These are phyloP conservation scores for Alligator mississippiensis DNA, from an alignment of 2,113 vertebrate genomes.

Conservation along the genomic window DNA sequence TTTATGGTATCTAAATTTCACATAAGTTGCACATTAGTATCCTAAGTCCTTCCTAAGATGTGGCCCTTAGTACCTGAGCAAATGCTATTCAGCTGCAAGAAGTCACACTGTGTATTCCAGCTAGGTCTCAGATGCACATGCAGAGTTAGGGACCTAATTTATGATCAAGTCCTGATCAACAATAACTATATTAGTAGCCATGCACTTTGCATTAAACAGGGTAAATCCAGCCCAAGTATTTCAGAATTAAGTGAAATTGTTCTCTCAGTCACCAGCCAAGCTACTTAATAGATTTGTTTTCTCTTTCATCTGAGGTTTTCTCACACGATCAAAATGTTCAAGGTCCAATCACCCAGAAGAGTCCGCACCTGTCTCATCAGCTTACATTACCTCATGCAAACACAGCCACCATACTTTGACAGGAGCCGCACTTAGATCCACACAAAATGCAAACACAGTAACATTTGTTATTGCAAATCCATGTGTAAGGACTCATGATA, in stretches of 20 bases:
- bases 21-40: not conserved
- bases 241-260: not conserved
- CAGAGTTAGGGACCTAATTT: not conserved
- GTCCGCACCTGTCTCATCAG: not conserved
- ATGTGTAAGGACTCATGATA: constrained; percentile 13
- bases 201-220: not conserved
- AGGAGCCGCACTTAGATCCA: not conserved
- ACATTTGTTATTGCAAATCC: not conserved
- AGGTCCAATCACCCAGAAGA: not conserved
- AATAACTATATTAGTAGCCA: not conserved
- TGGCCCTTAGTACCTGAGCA: not conserved
- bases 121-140: not conserved
- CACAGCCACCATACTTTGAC: not conserved
- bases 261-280: not conserved
- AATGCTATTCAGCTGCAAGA: not conserved
- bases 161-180: not conserved
- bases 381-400: not conserved
- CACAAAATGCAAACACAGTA: not conserved
- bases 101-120: not conserved
- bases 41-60: not conserved
- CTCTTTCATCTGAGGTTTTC: not conserved
- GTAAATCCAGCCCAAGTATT: not conserved
- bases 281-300: no score
- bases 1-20: no score
- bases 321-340: not conserved